Evolutionary conservation across 2,797 vertebrate species (phyloP), one percentile per base, ranked within the genome.

Genomic region (Periparus ater): DNA sequence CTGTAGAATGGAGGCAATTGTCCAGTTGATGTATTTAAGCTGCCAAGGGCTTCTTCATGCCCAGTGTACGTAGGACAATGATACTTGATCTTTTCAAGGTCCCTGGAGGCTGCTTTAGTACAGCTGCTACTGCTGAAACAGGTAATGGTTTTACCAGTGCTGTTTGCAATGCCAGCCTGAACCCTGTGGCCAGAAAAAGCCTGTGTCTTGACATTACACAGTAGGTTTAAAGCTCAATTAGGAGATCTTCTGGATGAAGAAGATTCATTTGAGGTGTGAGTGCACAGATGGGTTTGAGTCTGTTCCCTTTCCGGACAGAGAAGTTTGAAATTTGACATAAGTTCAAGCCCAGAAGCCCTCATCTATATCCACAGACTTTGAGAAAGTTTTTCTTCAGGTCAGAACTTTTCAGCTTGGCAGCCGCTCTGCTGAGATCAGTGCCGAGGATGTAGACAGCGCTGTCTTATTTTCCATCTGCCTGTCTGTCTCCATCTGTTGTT

Each of bases 401-500:
- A 85, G 71, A 95, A 95, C 91, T 91, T 96, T 76, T 82, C n/a
- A 45, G 50, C 67, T 96, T 97, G 96, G 94, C 94, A 96, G 19
- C 38, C 0, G 0, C 91, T 95, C 53, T 85, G 67, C 80, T 89
- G 85, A 95, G 90, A 89, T 93, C 85, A 85, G 38, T 91, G 85
- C 85, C 1, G 40, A 90, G 90, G 94, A 94, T 95, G 74, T 86
- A 95, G 94, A 96, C 96, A 93, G 90, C 2, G 5, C 80, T 95
- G 82, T 67, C 95, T 91, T 94, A 75, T 92, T 93, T 96, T 94
- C 96, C 95, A 93, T 94, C 93, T 94, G 95, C 87, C 89, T 90
- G 89, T 96, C 95, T 96, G 80, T 93, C 93, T 95, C 94, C 96
- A 95, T 96, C 91, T 96, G 94, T 95, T 96, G 77, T 95, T 94